These are phyloP conservation scores for Unio delphinus DNA, from an alignment of 2,888 invertebrate genomes.

Conservation along the genomic window DNA sequence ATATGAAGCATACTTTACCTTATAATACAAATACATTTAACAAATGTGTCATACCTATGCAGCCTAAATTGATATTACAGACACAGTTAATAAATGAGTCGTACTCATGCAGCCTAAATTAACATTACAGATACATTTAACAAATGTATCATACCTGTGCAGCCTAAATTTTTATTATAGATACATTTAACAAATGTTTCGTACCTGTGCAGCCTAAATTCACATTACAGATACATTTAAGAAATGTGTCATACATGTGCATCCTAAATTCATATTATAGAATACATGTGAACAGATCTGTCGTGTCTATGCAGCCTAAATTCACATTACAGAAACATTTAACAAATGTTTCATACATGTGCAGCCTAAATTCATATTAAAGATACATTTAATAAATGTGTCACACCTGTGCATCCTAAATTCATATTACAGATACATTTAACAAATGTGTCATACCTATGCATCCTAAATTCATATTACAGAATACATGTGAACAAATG, in stretches of 20 bases:
- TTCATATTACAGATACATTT: slow-evolving; percentile 9
- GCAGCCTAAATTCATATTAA: slow-evolving; percentile 59
- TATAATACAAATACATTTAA: too few species aligned
- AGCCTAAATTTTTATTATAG: slow-evolving; percentile 56
- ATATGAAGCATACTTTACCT: too few species aligned
- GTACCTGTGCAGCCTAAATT: slow-evolving; percentile 69
- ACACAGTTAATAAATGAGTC: too few species aligned
- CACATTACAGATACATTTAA: too few species aligned
- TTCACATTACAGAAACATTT: slow-evolving; percentile 9
- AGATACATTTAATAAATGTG: too few species aligned
- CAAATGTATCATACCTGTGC: slow-evolving; percentile 55
- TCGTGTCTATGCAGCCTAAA: slow-evolving; percentile 68
- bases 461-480: slow-evolving; percentile 59
- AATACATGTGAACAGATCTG: too few species aligned
- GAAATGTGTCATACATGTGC: slow-evolving; percentile 55
- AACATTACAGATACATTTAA: too few species aligned
- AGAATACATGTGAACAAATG: too few species aligned
- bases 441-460: slow-evolving; percentile 52
- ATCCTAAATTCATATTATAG: slow-evolving; percentile 56
- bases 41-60: slow-evolving; percentile 55
- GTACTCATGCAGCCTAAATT: slow-evolving; percentile 69
- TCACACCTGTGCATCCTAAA: slow-evolving; percentile 68
- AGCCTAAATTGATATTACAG: slow-evolving; percentile 63
- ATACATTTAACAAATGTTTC: too few species aligned
- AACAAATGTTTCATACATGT: slow-evolving; percentile 51